Conservation (phyloP, 2,113 vertebrate species). For the Falco punctatus region DNA sequence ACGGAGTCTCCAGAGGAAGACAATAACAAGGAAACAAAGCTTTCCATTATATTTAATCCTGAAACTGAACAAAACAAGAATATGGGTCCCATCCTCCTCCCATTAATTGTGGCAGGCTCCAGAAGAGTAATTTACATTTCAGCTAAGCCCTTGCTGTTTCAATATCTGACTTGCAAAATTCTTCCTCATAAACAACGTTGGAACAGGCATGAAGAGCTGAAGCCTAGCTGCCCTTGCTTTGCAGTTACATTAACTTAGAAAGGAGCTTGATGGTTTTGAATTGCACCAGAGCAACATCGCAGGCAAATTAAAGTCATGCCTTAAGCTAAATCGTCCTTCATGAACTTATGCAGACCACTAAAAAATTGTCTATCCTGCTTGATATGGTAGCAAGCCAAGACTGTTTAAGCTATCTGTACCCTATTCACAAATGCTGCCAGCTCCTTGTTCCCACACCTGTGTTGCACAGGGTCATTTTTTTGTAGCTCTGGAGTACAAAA, state of each 20-base stretch:
- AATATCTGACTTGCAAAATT: background rate
- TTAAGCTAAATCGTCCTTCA: background rate
- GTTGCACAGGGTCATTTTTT: background rate
- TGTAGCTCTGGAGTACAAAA: constrained; percentile 2
- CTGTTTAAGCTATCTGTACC: background rate
- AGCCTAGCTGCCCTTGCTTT: background rate
- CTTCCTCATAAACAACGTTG: background rate
- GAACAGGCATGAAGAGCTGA: background rate
- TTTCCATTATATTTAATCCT: background rate
- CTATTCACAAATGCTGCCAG: background rate
- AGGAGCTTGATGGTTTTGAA: background rate
- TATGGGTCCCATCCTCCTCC: background rate
- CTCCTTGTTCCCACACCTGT: background rate
- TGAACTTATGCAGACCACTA: background rate
- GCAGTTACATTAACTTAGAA: background rate
- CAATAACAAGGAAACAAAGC: background rate
- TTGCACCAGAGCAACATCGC: background rate
- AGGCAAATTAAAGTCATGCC: background rate
- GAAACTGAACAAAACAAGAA: background rate
- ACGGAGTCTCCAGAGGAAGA: background rate
- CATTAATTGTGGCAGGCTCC: background rate
- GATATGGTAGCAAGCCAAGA: background rate
- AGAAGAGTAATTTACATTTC: constrained; percentile 4
- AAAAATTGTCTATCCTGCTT: background rate
- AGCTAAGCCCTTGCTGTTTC: background rate